phyloP scores from a whole-genome alignment of 2,888 invertebrate species.

The Lutraria lutraria region DNA sequence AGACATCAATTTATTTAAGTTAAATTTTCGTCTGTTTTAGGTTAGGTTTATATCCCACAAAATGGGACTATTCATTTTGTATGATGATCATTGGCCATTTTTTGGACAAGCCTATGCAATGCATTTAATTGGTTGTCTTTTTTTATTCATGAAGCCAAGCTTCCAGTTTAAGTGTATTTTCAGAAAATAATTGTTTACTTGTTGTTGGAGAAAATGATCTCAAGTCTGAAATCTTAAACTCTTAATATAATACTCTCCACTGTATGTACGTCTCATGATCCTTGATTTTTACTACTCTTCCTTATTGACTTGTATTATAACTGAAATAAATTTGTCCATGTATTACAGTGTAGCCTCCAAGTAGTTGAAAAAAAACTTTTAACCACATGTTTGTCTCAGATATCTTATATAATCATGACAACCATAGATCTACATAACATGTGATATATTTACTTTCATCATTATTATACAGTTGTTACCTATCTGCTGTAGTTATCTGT shows the following conservation, averaged over 20 bases:
- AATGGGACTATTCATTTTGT: neutral
- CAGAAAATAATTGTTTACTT: neutral
- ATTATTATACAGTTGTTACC: neutral
- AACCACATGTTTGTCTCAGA: neutral
- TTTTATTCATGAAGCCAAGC: neutral
- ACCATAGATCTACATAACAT: neutral
- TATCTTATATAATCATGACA: neutral
- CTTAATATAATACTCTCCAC: neutral
- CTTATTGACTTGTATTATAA: neutral
- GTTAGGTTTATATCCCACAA: neutral
- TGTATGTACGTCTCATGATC: neutral
- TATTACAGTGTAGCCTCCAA: neutral
- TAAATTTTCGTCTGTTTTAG: neutral
- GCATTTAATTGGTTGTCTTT: conserved; percentile 20
- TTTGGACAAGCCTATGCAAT: conserved; percentile 14
- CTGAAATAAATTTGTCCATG: neutral
- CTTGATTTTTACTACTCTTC: neutral
- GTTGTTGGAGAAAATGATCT: conserved; percentile 1
- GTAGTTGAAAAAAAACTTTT: neutral
- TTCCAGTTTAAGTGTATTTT: neutral
- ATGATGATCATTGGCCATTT: neutral
- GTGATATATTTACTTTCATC: neutral
- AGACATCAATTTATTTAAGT: neutral
- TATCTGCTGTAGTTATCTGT: neutral
- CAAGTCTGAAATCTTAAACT: conserved; percentile 3